Evolutionary conservation across 2,797 vertebrate genomes (phyloP).

Genomic region (Scarus forsteni): DNA sequence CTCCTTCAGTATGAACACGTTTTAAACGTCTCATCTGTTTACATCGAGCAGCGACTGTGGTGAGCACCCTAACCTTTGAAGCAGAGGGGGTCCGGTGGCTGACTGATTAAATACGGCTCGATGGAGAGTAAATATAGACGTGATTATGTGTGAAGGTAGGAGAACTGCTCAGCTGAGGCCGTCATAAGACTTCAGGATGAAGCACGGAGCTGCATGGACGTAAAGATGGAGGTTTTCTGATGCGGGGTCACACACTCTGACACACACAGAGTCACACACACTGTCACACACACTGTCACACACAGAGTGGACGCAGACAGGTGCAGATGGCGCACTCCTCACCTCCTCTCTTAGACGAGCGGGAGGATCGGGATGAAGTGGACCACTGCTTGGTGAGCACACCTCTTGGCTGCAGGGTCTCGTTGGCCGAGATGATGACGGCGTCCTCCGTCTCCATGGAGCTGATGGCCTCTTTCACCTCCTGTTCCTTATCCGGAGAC

Average conservation of each 20-base stretch:
- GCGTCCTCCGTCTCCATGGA: slow-evolving; percentile 81
- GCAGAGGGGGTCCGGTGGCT: slow-evolving; percentile 6
- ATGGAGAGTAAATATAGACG: slow-evolving; percentile 29
- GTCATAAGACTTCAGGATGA: neutral
- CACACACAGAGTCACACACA: slow-evolving; percentile 22
- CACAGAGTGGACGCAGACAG: slow-evolving; percentile 7
- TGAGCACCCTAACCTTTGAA: slow-evolving; percentile 1
- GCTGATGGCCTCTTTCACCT: slow-evolving; percentile 81
- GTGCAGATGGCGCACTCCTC: slow-evolving; percentile 47
- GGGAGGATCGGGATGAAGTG: slow-evolving; percentile 95
- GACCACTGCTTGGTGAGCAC: slow-evolving; percentile 98
- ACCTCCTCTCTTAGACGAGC: slow-evolving; percentile 98
- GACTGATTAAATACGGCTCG: slow-evolving; percentile 6
- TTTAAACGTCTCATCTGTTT: neutral
- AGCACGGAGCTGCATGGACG: neutral
- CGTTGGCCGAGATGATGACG: slow-evolving; percentile 64
- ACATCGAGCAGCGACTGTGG: slow-evolving; percentile 7
- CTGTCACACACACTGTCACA: slow-evolving; percentile 5
- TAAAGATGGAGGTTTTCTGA: neutral
- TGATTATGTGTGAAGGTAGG: slow-evolving; percentile 22
- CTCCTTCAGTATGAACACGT: neutral
- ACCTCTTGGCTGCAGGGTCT: slow-evolving; percentile 86
- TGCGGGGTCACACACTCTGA: neutral
- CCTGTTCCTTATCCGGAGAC: slow-evolving; percentile 82
- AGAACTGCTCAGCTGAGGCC: neutral